A percentile compares a stretch with the other conserved stretches of the same genome.
Evolutionary conservation across 1,140 invertebrate genomes (phyloP).

Genomic region (Drosophila pandora): DNA sequence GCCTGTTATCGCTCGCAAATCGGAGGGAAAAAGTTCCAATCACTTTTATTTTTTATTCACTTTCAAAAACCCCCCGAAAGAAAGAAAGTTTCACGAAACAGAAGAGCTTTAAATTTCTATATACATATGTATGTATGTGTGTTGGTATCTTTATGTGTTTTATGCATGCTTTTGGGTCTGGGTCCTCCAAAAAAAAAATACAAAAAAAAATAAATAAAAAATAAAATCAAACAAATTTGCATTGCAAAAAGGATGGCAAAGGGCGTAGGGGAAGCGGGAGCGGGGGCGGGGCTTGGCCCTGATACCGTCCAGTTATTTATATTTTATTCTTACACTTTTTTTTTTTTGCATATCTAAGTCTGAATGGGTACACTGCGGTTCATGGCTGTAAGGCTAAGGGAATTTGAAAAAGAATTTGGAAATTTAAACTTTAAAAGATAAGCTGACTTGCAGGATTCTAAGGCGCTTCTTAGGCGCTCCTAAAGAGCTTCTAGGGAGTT

Average conservation of each 20-base stretch:
- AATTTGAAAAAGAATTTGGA: background rate
- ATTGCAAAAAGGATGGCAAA: slow-evolving; percentile 59
- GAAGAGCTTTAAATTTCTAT: slow-evolving; percentile 29
- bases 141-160: slow-evolving; percentile 23
- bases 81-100: slow-evolving; percentile 55
- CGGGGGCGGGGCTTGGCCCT: slow-evolving; percentile 1
- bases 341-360: slow-evolving; percentile 24
- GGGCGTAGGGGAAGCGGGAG: slow-evolving; percentile 10
- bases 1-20: slow-evolving; percentile 59
- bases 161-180: slow-evolving; percentile 30
- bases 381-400: background rate
- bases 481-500: too few species aligned
- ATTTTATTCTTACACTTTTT: slow-evolving; percentile 8
- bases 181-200: slow-evolving; percentile 4
- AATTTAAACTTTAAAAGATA: background rate
- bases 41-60: slow-evolving; percentile 76
- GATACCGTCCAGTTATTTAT: slow-evolving; percentile 51
- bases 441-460: too few species aligned
- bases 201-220: slow-evolving; percentile 41
- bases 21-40: slow-evolving; percentile 69
- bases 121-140: slow-evolving; percentile 3
- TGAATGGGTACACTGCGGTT: background rate
- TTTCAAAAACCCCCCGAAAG: slow-evolving; percentile 45
- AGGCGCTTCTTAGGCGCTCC: too few species aligned
- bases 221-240: slow-evolving; percentile 67